Evolutionary conservation across 1,140 invertebrate genomes (phyloP).

Genomic region (Nautilus pompilius): DNA sequence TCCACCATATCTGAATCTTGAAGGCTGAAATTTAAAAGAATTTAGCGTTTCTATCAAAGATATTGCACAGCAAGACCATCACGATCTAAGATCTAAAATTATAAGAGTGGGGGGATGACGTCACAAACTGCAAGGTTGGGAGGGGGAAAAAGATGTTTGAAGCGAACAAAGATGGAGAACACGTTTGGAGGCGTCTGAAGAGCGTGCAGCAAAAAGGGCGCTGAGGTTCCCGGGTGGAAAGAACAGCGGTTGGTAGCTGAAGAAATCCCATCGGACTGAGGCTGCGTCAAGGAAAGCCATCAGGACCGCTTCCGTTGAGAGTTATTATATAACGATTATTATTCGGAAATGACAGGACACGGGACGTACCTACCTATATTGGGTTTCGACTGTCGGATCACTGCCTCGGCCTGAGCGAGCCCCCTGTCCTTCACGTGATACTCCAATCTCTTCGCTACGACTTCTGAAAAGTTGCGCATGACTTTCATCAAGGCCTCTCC

Average conservation of each 20-base stretch:
- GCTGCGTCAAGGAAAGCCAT: too few species aligned
- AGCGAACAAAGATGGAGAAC: too few species aligned
- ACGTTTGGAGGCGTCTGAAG: too few species aligned
- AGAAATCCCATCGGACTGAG: too few species aligned
- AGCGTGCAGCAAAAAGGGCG: too few species aligned
- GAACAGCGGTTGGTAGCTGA: too few species aligned
- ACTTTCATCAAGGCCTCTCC: conserved; percentile 43
- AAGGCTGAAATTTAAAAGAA: conserved; percentile 22
- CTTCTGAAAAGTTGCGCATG: conserved; percentile 37
- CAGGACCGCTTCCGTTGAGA: too few species aligned
- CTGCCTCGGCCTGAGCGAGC: conserved; percentile 20
- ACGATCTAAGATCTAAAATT: neutral
- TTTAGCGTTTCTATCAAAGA: neutral
- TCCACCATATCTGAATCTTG: conserved; percentile 32
- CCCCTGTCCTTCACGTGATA: conserved; percentile 36
- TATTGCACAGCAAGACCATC: neutral
- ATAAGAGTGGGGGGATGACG: too few species aligned
- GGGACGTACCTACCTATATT: conserved; percentile 32
- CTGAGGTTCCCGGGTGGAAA: too few species aligned
- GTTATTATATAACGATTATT: too few species aligned
- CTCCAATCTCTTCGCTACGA: conserved; percentile 35
- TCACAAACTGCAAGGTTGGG: too few species aligned
- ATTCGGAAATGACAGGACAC: neutral
- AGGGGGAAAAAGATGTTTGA: too few species aligned
- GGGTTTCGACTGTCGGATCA: conserved; percentile 21